Evolutionary conservation across 2,888 invertebrate species (phyloP).

Genomic region (Anthrax anthrax): DNA sequence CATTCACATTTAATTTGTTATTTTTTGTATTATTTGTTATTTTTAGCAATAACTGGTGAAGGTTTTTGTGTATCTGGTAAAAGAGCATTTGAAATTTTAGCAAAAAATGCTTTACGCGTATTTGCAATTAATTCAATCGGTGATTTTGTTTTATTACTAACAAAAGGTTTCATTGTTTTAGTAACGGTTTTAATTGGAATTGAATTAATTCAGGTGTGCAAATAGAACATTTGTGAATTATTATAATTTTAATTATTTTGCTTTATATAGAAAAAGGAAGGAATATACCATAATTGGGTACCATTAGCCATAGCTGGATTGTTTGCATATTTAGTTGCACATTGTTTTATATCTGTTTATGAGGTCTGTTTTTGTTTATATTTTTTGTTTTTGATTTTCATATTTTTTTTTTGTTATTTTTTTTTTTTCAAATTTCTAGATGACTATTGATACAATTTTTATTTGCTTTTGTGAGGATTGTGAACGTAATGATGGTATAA

Average conservation of each 20-base stretch:
- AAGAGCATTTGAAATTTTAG: conserved; percentile 45
- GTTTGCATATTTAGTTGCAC: conserved; percentile 54
- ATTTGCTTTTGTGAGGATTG: conserved; percentile 56
- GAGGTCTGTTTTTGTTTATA: conserved; percentile 40
- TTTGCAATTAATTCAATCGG: conserved; percentile 61
- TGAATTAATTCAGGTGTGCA: conserved; percentile 40
- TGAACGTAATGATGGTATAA: conserved; percentile 46
- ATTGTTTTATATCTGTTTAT: conserved; percentile 58
- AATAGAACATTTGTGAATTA: background rate
- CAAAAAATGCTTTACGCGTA: conserved; percentile 48
- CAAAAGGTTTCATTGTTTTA: conserved; percentile 50
- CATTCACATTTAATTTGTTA: too few relatives aligned
- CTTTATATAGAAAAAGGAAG: conserved; percentile 37
- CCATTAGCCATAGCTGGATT: conserved; percentile 46
- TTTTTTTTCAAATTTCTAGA: conserved; percentile 38
- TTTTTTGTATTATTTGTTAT: conserved; percentile 9
- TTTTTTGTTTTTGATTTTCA: background rate
- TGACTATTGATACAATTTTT: conserved; percentile 54
- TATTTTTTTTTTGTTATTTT: conserved; percentile 6
- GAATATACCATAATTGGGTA: conserved; percentile 44
- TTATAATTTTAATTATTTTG: conserved; percentile 3
- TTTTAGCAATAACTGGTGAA: conserved; percentile 50
- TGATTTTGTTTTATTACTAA: conserved; percentile 53
- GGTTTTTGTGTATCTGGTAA: conserved; percentile 47
- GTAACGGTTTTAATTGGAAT: conserved; percentile 47